These are phyloP conservation scores for Macrosoma leucophasiata DNA, from an alignment of 2,888 invertebrate genomes.

Conservation along the genomic window DNA sequence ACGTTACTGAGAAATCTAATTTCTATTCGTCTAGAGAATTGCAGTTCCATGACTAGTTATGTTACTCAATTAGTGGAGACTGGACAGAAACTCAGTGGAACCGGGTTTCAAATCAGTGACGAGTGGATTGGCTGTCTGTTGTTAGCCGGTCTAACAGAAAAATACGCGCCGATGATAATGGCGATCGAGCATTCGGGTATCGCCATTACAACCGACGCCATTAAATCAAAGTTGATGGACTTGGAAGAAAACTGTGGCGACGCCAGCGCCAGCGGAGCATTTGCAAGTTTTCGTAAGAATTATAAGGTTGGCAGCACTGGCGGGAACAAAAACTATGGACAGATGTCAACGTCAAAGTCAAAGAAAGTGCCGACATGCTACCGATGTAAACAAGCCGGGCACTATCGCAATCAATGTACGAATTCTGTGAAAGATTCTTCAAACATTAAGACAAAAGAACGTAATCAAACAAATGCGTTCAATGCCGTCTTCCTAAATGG, in stretches of 20 bases:
- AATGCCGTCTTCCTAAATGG: conserved; percentile 27
- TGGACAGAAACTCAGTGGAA: no score
- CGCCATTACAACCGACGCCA: conserved; percentile 22
- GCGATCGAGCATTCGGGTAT: conserved; percentile 23
- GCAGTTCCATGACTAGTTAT: no score
- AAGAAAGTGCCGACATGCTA: conserved; percentile 19
- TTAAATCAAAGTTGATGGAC: conserved; percentile 25
- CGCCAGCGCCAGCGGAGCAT: conserved; percentile 15
- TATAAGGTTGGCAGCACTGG: conserved; percentile 19
- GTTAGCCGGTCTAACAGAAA: conserved; percentile 24
- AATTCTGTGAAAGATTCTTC: conserved; percentile 13
- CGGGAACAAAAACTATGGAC: conserved; percentile 18
- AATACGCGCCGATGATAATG: conserved; percentile 25
- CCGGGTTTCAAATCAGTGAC: no score
- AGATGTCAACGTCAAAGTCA: conserved; percentile 23
- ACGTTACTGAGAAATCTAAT: no score
- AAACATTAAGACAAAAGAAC: conserved; percentile 20
- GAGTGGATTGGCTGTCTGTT: conserved; percentile 24
- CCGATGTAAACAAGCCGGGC: conserved; percentile 27
- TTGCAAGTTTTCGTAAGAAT: conserved; percentile 23
- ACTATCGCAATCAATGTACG: conserved; percentile 26
- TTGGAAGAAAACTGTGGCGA: conserved; percentile 19
- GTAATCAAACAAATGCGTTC: conserved; percentile 25
- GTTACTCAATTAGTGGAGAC: no score
- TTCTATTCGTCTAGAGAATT: no score